Conservation (phyloP, 2,797 vertebrate genomes). For the Sarcophilus harrisii region DNA sequence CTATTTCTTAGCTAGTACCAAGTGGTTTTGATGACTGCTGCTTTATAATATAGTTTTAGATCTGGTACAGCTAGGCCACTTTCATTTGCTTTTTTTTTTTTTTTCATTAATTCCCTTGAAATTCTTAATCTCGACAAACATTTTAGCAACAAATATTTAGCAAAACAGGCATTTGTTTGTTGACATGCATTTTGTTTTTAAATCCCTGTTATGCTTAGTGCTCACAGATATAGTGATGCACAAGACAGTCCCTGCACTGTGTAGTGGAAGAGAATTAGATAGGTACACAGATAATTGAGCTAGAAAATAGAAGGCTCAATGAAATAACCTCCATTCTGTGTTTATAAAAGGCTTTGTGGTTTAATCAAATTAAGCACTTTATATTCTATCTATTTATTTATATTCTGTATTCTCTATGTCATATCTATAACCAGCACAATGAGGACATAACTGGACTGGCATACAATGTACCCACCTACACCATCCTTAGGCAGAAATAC, state of each 20-base stretch:
- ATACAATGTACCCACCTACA: fast-evolving
- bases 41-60: too few relatives aligned
- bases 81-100: too few relatives aligned
- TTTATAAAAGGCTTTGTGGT: background rate
- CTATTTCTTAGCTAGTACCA: too few relatives aligned
- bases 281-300: background rate
- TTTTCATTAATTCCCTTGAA: too few relatives aligned
- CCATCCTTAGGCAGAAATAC: fast-evolving
- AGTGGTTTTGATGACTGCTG: too few relatives aligned
- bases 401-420: too few relatives aligned
- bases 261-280: background rate
- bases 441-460: fast-evolving
- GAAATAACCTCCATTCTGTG: background rate
- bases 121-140: too few relatives aligned
- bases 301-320: background rate
- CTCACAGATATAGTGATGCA: background rate
- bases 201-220: background rate
- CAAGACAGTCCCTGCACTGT: background rate
- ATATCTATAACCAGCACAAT: fast-evolving
- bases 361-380: background rate
- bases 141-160: background rate
- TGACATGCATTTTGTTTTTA: background rate
- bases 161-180: background rate
- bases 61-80: too few relatives aligned
- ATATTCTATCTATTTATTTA: background rate